A percentile compares a stretch with the other conserved stretches of the same genome.
Conservation (phyloP, 1,140 invertebrate genomes). For the Leucophenga varia region DNA sequence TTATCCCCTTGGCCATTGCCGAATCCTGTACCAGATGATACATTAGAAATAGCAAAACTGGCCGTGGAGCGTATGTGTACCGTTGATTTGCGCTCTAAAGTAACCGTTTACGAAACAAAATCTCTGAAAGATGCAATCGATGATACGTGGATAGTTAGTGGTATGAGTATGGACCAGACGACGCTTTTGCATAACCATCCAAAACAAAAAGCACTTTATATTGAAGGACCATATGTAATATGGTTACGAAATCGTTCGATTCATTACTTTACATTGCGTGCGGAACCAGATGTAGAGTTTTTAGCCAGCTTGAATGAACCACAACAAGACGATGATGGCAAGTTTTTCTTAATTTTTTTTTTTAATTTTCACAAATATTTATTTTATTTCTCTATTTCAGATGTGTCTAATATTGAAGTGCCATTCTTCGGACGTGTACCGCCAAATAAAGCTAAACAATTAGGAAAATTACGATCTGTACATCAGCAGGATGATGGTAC, state of each 20-base stretch:
- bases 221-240: constrained; percentile 85
- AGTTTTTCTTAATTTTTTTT: too few species aligned
- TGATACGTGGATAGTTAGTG: constrained; percentile 92
- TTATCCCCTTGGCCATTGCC: constrained; percentile 87
- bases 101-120: constrained; percentile 71
- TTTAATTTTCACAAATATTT: constrained; percentile 2
- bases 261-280: constrained; percentile 83
- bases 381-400: constrained; percentile 56
- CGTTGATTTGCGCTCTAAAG: constrained; percentile 75
- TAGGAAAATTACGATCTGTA: constrained; percentile 63
- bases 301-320: constrained; percentile 33
- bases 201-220: constrained; percentile 70
- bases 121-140: constrained; percentile 77
- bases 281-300: constrained; percentile 61
- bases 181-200: constrained; percentile 73
- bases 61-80: constrained; percentile 84
- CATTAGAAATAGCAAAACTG: constrained; percentile 78
- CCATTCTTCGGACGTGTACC: constrained; percentile 59
- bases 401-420: constrained; percentile 68
- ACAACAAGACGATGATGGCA: constrained; percentile 61
- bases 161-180: constrained; percentile 78
- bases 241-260: constrained; percentile 76
- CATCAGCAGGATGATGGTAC: constrained; percentile 95
- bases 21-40: constrained; percentile 70
- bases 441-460: constrained; percentile 45